phyloP scores from a whole-genome alignment of 1,140 invertebrate species.

The Drosophila sturtevanti region DNA sequence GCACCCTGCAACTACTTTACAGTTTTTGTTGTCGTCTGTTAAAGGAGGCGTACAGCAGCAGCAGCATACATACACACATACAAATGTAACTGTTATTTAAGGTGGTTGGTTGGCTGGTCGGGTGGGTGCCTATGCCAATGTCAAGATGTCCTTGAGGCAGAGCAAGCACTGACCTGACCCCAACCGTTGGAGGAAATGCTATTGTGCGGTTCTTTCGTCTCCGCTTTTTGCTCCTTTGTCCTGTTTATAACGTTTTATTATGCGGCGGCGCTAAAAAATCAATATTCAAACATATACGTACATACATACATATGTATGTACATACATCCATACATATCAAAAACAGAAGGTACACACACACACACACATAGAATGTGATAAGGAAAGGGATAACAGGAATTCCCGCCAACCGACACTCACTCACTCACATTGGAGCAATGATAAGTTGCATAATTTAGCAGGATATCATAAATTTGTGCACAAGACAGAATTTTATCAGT shows the following conservation, averaged over 20 bases:
- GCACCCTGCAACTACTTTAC: conserved; percentile 16
- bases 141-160: conserved; percentile 65
- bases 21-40: conserved; percentile 42
- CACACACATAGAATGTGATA: background rate
- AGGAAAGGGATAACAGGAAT: conserved; percentile 4
- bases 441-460: conserved; percentile 78
- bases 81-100: background rate
- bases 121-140: conserved; percentile 29
- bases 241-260: conserved; percentile 24
- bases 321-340: conserved; percentile 39
- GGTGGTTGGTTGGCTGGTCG: conserved; percentile 5
- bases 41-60: conserved; percentile 28
- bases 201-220: background rate
- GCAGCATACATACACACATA: background rate
- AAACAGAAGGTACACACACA: background rate
- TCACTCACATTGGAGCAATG: conserved; percentile 27
- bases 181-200: background rate
- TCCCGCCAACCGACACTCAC: conserved; percentile 20
- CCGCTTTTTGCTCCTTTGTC: background rate
- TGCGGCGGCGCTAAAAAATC: conserved; percentile 53
- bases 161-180: conserved; percentile 62
- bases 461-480: conserved; percentile 69
- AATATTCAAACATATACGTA: conserved; percentile 51
- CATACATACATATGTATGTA: conserved; percentile 37
- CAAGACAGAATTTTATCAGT: conserved; percentile 36